A percentile compares a stretch with the other conserved stretches of the same genome.
These are phyloP conservation scores for Sterrhoptilus dennistouni DNA, from an alignment of 2,113 vertebrate genomes.

Conservation along the genomic window DNA sequence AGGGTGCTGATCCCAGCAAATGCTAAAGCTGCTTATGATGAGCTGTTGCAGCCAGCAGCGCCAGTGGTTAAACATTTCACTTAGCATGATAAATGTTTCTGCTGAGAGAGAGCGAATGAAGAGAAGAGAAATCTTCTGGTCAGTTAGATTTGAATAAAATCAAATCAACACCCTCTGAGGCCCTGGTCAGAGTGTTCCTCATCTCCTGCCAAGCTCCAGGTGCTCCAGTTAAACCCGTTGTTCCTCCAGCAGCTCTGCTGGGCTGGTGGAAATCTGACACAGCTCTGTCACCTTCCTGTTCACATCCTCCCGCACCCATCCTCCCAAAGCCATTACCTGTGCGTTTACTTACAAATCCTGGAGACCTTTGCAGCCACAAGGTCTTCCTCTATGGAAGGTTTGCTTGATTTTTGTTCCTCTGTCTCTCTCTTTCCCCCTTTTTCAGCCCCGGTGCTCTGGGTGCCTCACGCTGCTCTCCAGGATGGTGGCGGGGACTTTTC, in stretches of 20 bases:
- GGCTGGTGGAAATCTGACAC: rapidly evolving
- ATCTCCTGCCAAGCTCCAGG: neutral
- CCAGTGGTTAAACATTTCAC: neutral
- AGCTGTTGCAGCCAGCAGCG: neutral
- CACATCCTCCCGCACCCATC: neutral
- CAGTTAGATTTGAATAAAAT: neutral
- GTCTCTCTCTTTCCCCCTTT: rapidly evolving
- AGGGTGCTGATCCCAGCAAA: neutral
- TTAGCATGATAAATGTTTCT: neutral
- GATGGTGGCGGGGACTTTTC: neutral
- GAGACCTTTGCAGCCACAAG: neutral
- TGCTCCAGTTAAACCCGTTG: neutral
- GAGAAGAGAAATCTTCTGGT: neutral
- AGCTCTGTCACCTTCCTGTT: neutral
- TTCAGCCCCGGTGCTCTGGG: neutral
- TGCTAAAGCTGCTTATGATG: neutral
- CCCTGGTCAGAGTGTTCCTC: neutral
- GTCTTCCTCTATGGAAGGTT: neutral
- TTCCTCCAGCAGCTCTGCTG: neutral
- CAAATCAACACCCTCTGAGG: neutral
- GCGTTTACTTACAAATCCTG: neutral
- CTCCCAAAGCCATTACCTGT: neutral
- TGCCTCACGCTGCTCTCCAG: neutral
- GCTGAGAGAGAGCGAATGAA: neutral
- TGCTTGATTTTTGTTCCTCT: neutral